A percentile compares a stretch with the other conserved stretches of the same genome.
phyloP scores from a whole-genome alignment of 2,888 invertebrate species.

The Temnothorax rugatulus region DNA sequence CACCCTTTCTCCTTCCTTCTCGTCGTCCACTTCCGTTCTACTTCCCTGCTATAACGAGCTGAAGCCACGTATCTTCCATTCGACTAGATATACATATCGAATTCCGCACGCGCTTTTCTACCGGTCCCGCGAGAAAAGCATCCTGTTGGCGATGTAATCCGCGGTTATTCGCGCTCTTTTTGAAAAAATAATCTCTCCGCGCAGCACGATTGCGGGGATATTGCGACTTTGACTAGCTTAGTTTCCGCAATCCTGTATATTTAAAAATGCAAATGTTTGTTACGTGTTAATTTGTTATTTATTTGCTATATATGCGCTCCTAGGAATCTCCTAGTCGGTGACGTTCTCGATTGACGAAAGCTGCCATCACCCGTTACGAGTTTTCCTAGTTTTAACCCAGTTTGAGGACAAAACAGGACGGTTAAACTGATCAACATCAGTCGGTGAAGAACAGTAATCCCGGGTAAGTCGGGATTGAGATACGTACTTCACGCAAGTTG shows the following conservation, averaged over 20 bases:
- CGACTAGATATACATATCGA: conserved; percentile 8
- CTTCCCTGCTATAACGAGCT: conserved; percentile 19
- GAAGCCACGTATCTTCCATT: conserved; percentile 35
- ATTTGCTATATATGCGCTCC: conserved; percentile 3
- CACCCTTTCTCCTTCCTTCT: neutral
- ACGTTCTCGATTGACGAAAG: conserved; percentile 48
- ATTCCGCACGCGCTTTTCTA: neutral
- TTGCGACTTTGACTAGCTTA: conserved; percentile 9
- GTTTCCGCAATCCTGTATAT: neutral
- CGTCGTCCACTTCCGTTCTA: conserved; percentile 40
- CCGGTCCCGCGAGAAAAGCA: neutral
- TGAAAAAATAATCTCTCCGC: neutral
- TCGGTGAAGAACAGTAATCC: neutral
- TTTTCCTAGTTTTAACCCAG: conserved; percentile 51
- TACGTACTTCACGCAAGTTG: conserved; percentile 13
- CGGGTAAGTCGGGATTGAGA: conserved; percentile 9
- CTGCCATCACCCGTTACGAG: conserved; percentile 62
- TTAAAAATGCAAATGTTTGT: conserved; percentile 8
- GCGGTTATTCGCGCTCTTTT: neutral
- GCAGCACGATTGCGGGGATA: neutral
- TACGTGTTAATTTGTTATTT: conserved; percentile 32
- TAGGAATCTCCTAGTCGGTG: conserved; percentile 38
- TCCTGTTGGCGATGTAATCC: neutral
- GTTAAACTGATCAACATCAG: conserved; percentile 11
- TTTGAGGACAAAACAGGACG: conserved; percentile 36